Evolutionary conservation across 2,888 invertebrate species (phyloP).

Genomic region (Aleiodes alternator): DNA sequence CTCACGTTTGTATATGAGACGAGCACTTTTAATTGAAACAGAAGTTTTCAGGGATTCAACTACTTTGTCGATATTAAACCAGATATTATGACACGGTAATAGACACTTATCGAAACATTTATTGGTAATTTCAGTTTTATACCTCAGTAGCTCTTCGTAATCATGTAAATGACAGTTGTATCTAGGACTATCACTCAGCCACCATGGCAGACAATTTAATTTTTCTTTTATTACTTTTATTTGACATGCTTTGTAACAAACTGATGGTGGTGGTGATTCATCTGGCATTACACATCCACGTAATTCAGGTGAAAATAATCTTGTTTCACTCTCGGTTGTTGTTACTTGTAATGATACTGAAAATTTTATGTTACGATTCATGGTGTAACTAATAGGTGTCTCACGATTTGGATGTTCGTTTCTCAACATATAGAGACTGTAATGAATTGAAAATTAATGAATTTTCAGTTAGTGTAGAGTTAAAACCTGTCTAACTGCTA

Average conservation of each 20-base stretch:
- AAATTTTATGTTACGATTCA: constrained; percentile 19
- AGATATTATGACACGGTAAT: constrained; percentile 84
- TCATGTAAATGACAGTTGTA: constrained; percentile 49
- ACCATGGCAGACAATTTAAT: constrained; percentile 66
- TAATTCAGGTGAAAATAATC: constrained; percentile 76
- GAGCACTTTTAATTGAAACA: constrained; percentile 77
- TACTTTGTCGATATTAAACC: constrained; percentile 74
- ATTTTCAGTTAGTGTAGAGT: background rate
- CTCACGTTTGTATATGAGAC: constrained; percentile 86
- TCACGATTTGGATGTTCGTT: constrained; percentile 29
- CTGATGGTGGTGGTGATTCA: constrained; percentile 74
- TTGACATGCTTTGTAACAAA: constrained; percentile 55
- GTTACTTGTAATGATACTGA: constrained; percentile 48
- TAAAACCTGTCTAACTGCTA: too few species aligned
- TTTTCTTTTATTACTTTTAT: constrained; percentile 39
- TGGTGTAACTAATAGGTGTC: constrained; percentile 27
- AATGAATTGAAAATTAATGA: background rate
- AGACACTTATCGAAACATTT: constrained; percentile 82
- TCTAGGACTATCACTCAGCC: constrained; percentile 37
- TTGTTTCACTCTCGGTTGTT: constrained; percentile 44
- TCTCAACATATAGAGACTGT: constrained; percentile 47
- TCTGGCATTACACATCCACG: constrained; percentile 84
- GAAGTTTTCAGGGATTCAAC: background rate
- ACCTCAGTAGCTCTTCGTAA: constrained; percentile 78
- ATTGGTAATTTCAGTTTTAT: constrained; percentile 70